These are phyloP conservation scores for Hippocampus kuda DNA, from an alignment of 2,797 vertebrate genomes.

Conservation along the genomic window DNA sequence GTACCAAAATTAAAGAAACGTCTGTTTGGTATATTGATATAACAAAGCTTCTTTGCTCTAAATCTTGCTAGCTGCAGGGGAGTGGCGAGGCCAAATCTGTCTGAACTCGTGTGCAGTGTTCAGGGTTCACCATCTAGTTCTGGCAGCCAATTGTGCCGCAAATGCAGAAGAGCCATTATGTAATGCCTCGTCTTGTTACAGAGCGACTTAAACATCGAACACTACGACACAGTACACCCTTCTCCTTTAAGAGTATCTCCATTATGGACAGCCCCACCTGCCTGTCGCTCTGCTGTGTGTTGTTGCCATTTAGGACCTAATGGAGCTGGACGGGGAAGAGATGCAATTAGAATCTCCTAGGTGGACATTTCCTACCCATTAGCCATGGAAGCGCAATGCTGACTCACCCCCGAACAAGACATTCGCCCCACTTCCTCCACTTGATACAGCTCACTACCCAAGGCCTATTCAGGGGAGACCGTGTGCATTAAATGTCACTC, in stretches of 20 bases:
- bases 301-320: conserved; percentile 53
- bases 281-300: conserved; percentile 28
- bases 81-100: too few species aligned
- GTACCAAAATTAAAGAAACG: too few species aligned
- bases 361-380: conserved; percentile 71
- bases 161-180: not conserved
- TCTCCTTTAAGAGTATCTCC: not conserved
- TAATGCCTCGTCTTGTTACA: not conserved
- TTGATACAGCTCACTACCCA: conserved; percentile 4
- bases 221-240: not conserved
- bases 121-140: too few species aligned
- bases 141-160: too few species aligned
- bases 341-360: conserved; percentile 64
- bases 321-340: conserved; percentile 61
- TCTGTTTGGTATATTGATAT: too few species aligned
- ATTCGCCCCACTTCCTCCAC: conserved; percentile 13
- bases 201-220: not conserved
- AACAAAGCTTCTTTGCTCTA: too few species aligned
- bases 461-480: conserved; percentile 20
- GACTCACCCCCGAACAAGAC: conserved; percentile 33
- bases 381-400: conserved; percentile 44
- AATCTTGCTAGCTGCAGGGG: too few species aligned
- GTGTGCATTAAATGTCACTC: conserved; percentile 29
- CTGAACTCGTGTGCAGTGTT: too few species aligned
- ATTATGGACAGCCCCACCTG: conserved; percentile 16